Percentiles rank a stretch among this genome's conserved stretches.
These are phyloP conservation scores for Drosophila auraria DNA, from an alignment of 1,140 invertebrate species.

Conservation along the genomic window DNA sequence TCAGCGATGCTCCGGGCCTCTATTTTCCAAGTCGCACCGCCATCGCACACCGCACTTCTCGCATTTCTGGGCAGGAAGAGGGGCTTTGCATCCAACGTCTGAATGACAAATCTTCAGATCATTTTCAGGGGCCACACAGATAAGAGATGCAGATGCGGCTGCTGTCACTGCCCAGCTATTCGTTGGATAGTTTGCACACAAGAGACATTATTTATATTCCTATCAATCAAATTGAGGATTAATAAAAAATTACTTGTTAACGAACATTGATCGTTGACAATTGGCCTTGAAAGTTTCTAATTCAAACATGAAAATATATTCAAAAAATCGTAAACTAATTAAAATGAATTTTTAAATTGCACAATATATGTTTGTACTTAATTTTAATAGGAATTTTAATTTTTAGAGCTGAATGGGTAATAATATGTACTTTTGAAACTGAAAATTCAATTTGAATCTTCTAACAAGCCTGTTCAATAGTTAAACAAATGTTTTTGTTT, in stretches of 20 bases:
- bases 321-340: too few species aligned
- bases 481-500: background rate
- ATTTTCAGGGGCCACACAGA: conserved; percentile 20
- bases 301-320: too few species aligned
- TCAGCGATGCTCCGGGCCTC: conserved; percentile 12
- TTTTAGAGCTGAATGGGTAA: too few species aligned
- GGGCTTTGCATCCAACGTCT: conserved; percentile 23
- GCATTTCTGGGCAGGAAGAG: conserved; percentile 40
- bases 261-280: too few species aligned
- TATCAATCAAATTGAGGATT: background rate
- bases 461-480: background rate
- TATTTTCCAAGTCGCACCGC: conserved; percentile 21
- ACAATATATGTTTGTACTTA: too few species aligned
- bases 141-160: background rate
- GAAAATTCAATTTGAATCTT: background rate
- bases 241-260: too few species aligned
- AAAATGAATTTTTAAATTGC: too few species aligned
- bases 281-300: too few species aligned
- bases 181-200: background rate
- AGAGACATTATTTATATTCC: background rate
- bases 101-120: conserved; percentile 33
- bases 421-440: background rate
- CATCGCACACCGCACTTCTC: conserved; percentile 14
- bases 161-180: background rate
- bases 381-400: too few species aligned